A percentile compares a stretch with the other conserved stretches of the same genome.
Evolutionary conservation across 64 coral and sea anemone species (phyloP).

Genomic region (Actinia equina): DNA sequence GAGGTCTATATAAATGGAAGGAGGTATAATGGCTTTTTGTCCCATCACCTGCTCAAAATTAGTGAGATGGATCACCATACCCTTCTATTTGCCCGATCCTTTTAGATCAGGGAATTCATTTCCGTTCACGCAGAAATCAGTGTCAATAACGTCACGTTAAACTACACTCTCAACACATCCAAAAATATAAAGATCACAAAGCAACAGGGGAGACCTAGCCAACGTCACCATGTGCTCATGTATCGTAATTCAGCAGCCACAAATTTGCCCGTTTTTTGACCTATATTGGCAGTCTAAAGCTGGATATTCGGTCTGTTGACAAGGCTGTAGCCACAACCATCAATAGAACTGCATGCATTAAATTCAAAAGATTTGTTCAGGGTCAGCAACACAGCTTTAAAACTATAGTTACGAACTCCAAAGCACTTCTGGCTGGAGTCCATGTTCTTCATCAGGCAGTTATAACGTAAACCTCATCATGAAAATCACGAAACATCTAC

Average conservation of each 20-base stretch:
- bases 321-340: not conserved
- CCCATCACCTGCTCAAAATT: not conserved
- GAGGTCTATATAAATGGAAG: not conserved
- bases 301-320: not conserved
- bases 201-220: not conserved
- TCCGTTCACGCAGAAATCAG: not conserved
- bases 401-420: not conserved
- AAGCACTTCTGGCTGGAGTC: not conserved
- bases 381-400: not conserved
- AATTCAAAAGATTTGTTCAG: not conserved
- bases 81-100: not conserved
- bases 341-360: not conserved
- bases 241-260: not conserved
- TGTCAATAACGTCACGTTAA: not conserved
- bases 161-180: not conserved
- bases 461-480: not conserved
- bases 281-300: not conserved
- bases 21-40: not conserved
- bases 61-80: not conserved
- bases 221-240: too few species aligned
- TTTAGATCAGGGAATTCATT: not conserved
- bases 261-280: not conserved
- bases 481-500: not conserved
- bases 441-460: not conserved
- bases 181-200: not conserved